Evolutionary conservation across 2,113 vertebrate genomes (phyloP).

Genomic region (Trematocara nigrifrons): DNA sequence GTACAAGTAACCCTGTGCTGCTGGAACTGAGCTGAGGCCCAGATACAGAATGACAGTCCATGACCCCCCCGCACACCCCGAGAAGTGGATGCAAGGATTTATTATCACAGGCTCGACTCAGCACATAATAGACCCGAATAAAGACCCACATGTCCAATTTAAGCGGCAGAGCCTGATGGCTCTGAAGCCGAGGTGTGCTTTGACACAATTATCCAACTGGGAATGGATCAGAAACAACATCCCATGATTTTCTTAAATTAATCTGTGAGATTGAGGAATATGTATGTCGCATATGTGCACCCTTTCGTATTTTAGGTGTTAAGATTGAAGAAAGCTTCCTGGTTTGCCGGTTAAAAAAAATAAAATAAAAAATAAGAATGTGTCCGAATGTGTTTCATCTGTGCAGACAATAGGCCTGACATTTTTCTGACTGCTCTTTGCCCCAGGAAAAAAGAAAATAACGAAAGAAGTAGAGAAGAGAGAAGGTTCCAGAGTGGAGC

Average conservation of each 20-base stretch:
- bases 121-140: slow-evolving; percentile 15
- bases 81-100: slow-evolving; percentile 4
- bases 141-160: background rate
- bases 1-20: slow-evolving; percentile 41
- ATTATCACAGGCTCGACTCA: slow-evolving; percentile 36
- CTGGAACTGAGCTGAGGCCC: background rate
- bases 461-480: background rate
- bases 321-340: background rate
- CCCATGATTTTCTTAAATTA: background rate
- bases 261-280: background rate
- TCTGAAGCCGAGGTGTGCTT: background rate
- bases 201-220: background rate
- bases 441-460: slow-evolving; percentile 13
- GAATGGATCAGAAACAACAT: background rate
- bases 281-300: background rate
- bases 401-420: slow-evolving; percentile 38
- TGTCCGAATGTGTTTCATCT: background rate
- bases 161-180: background rate
- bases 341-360: background rate
- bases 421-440: slow-evolving; percentile 46
- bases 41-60: slow-evolving; percentile 17
- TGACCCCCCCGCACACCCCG: background rate
- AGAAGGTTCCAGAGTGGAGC: slow-evolving; percentile 3
- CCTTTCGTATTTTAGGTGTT: background rate
- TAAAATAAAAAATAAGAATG: background rate